phyloP scores from a whole-genome alignment of 2,888 invertebrate species.

The Sphaerophoria taeniata region DNA sequence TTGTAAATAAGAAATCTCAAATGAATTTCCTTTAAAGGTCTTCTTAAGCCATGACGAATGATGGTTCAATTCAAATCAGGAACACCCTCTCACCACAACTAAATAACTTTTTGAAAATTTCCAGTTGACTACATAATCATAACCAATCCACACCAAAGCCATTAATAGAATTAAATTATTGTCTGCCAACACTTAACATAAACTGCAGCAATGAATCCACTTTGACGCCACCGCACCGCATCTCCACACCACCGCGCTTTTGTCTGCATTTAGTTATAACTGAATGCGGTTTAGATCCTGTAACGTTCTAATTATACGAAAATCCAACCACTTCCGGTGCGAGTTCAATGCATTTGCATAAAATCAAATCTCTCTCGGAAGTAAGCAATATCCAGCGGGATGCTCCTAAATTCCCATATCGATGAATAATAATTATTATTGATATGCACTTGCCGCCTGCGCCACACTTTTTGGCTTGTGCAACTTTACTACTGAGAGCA shows the following conservation, averaged over 20 bases:
- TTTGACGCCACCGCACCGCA: not conserved
- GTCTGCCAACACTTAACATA: constrained; percentile 28
- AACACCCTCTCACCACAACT: too few species aligned
- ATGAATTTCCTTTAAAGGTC: too few species aligned
- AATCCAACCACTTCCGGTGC: constrained; percentile 48
- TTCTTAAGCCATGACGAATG: too few species aligned
- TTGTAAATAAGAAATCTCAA: too few species aligned
- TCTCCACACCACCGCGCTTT: not conserved
- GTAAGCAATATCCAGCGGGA: constrained; percentile 41
- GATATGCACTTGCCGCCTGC: not conserved
- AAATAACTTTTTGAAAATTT: not conserved
- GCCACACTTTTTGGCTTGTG: not conserved
- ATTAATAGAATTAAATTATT: constrained; percentile 37
- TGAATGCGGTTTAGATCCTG: constrained; percentile 23
- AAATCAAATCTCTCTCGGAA: constrained; percentile 39
- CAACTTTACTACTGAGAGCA: too few species aligned
- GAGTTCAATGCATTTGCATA: constrained; percentile 44
- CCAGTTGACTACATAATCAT: constrained; percentile 7
- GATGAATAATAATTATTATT: constrained; percentile 1
- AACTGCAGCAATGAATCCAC: constrained; percentile 32
- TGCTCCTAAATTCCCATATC: constrained; percentile 17
- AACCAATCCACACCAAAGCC: constrained; percentile 42
- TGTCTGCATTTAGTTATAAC: not conserved
- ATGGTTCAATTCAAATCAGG: too few species aligned
- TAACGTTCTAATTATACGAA: constrained; percentile 54